Percentiles rank a stretch among this genome's conserved stretches.
phyloP scores from a whole-genome alignment of 1,140 invertebrate genomes.

The Zaprionus ornatus region DNA sequence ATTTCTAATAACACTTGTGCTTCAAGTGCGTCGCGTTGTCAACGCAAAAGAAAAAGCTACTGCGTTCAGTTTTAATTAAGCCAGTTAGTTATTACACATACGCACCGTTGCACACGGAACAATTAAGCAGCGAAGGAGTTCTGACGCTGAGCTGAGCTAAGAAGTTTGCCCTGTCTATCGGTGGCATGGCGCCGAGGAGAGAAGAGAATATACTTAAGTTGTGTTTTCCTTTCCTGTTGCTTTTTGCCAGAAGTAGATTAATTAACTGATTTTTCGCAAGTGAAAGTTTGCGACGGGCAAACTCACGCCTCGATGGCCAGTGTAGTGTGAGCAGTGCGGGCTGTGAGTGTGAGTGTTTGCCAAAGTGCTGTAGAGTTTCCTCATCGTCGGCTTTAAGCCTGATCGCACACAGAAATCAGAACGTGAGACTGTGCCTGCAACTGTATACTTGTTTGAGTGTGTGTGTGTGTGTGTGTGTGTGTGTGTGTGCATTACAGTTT shows the following conservation, averaged over 20 bases:
- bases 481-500: slow-evolving; percentile 23
- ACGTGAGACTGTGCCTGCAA: not conserved
- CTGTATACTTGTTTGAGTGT: not conserved
- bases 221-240: slow-evolving; percentile 34
- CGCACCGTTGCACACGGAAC: slow-evolving; percentile 59
- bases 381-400: slow-evolving; percentile 8
- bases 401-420: slow-evolving; percentile 3
- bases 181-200: not conserved
- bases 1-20: slow-evolving; percentile 50
- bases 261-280: slow-evolving; percentile 58
- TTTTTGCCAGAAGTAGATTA: slow-evolving; percentile 52
- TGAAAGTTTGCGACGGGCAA: slow-evolving; percentile 32
- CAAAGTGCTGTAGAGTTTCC: slow-evolving; percentile 35
- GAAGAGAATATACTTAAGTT: not conserved
- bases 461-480: slow-evolving; percentile 1
- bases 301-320: slow-evolving; percentile 16
- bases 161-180: not conserved
- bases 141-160: not conserved
- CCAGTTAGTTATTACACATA: slow-evolving; percentile 68
- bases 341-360: slow-evolving; percentile 23
- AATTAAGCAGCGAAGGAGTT: slow-evolving; percentile 44
- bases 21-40: slow-evolving; percentile 25
- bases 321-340: not conserved
- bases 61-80: slow-evolving; percentile 59
- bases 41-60: not conserved